Evolutionary conservation across 2,113 vertebrate genomes (phyloP).

Genomic region (Dolichallabes microphthalmus): DNA sequence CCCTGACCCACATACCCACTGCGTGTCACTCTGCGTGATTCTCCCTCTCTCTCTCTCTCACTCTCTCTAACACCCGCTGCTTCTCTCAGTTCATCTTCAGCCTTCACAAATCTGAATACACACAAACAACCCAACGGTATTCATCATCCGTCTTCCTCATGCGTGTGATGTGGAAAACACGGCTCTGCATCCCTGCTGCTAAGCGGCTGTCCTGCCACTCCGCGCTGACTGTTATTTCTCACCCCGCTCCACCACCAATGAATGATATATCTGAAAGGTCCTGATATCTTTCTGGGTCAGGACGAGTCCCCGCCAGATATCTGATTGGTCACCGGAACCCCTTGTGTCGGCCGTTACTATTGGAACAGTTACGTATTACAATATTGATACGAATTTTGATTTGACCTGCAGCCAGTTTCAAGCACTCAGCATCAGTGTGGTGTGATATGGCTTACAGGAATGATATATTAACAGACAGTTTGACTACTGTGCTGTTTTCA

Average conservation of each 20-base stretch:
- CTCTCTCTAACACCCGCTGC: constrained; percentile 22
- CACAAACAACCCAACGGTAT: constrained; percentile 73
- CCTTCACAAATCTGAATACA: constrained; percentile 76
- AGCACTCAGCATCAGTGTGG: not conserved
- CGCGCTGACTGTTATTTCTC: not conserved
- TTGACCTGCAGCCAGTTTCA: not conserved
- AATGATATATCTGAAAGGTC: constrained; percentile 8
- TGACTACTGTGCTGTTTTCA: not conserved
- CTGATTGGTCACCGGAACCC: not conserved
- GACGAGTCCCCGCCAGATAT: not conserved
- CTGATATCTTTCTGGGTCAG: not conserved
- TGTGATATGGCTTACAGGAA: not conserved
- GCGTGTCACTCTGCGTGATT: constrained; percentile 9
- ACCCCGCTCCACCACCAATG: not conserved
- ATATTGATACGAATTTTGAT: not conserved
- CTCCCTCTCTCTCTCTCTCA: constrained; percentile 15
- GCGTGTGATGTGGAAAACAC: constrained; percentile 69
- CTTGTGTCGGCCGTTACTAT: not conserved
- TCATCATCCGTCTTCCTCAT: constrained; percentile 75
- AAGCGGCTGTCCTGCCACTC: constrained; percentile 62
- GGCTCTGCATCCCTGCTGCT: constrained; percentile 66
- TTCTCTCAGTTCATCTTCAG: constrained; percentile 57
- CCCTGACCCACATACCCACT: constrained; percentile 27
- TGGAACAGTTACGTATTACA: not conserved
- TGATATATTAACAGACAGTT: not conserved